Percentiles rank a stretch among this genome's conserved stretches.
Conservation (phyloP, 2,113 vertebrate species). For the Anolis carolinensis region DNA sequence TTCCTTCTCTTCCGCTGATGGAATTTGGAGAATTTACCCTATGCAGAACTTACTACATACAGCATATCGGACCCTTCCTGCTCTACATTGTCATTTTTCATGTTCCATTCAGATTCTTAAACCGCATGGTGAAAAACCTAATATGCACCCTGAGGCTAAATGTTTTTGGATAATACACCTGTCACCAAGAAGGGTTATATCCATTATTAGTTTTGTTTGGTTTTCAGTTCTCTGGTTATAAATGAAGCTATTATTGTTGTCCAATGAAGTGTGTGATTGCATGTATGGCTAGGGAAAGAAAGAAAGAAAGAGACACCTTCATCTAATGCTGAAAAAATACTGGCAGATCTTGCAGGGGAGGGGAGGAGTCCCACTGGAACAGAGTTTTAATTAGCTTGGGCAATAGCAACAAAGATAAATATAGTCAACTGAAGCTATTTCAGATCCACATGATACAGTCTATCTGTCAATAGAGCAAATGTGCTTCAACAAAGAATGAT, state of each 20-base stretch:
- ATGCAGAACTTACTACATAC: background rate
- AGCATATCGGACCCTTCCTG: background rate
- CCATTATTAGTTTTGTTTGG: constrained; percentile 17
- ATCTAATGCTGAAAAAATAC: background rate
- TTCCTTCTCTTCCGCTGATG: background rate
- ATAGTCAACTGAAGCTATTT: background rate
- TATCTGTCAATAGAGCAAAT: background rate
- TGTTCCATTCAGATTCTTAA: constrained; percentile 43
- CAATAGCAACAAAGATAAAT: constrained; percentile 1
- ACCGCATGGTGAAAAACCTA: constrained; percentile 43
- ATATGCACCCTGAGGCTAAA: fast-evolving
- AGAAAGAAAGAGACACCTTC: constrained; percentile 10
- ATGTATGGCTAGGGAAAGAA: background rate
- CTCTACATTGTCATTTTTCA: constrained; percentile 49
- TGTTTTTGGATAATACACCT: constrained; percentile 25
- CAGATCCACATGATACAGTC: fast-evolving
- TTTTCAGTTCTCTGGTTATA: constrained; percentile 7
- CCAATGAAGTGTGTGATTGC: constrained; percentile 32
- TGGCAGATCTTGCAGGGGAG: background rate
- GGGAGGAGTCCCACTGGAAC: constrained; percentile 33
- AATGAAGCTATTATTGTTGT: background rate
- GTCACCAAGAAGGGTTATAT: background rate
- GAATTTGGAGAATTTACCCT: background rate
- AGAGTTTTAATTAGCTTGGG: background rate
- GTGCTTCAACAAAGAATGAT: background rate